Percentiles rank a stretch among this genome's conserved stretches.
These are phyloP conservation scores for Tinea trinotella DNA, from an alignment of 2,888 invertebrate species.

Conservation along the genomic window DNA sequence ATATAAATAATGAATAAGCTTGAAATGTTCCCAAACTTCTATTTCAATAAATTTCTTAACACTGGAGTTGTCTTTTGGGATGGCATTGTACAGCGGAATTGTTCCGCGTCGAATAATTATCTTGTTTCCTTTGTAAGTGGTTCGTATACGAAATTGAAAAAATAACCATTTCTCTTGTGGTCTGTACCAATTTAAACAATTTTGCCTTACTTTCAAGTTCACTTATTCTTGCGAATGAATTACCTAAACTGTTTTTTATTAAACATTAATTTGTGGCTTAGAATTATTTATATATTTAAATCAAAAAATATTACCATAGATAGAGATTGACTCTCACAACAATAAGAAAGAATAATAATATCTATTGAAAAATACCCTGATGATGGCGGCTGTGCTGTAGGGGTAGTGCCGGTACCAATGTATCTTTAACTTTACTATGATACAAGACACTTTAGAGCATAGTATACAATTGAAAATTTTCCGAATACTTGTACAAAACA, in stretches of 20 bases:
- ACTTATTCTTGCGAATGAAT: background rate
- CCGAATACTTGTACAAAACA: too few species aligned
- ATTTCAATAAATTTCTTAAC: constrained; percentile 18
- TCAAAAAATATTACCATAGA: too few species aligned
- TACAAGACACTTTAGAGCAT: too few species aligned
- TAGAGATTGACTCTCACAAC: too few species aligned
- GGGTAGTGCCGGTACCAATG: too few species aligned
- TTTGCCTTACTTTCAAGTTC: background rate
- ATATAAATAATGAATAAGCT: constrained; percentile 24
- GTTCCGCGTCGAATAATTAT: constrained; percentile 9
- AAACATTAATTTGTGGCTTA: too few species aligned
- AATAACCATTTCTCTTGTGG: constrained; percentile 9
- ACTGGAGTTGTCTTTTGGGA: constrained; percentile 14
- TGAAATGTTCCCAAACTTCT: constrained; percentile 22
- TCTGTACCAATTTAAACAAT: background rate
- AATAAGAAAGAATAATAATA: too few species aligned
- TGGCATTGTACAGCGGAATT: background rate
- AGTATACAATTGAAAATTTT: too few species aligned
- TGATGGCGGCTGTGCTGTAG: too few species aligned
- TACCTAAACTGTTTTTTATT: background rate
- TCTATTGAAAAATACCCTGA: too few species aligned
- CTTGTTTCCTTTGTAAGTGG: constrained; percentile 9
- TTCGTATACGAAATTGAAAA: constrained; percentile 12
- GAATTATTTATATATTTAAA: too few species aligned
- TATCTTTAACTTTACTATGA: too few species aligned